These are phyloP conservation scores for Nylanderia fulva DNA, from an alignment of 1,140 invertebrate genomes.

Conservation along the genomic window DNA sequence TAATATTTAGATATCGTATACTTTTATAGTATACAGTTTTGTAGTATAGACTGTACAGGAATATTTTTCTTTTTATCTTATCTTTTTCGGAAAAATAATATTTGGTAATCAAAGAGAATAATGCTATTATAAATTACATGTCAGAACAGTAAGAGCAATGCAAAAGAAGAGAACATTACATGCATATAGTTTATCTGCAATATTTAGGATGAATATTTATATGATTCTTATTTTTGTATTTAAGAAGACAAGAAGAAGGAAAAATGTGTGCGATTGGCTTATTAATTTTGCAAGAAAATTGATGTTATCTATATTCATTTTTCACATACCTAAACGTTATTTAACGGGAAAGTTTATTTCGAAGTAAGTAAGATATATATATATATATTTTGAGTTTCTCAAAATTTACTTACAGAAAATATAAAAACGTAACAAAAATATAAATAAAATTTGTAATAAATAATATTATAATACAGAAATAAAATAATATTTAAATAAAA, in stretches of 20 bases:
- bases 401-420: slow-evolving; percentile 3
- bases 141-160: background rate
- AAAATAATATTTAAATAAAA: too few relatives aligned
- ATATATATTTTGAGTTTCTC: background rate
- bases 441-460: background rate
- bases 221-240: background rate
- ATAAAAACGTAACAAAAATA: background rate
- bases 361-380: background rate
- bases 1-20: background rate
- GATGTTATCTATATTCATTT: slow-evolving; percentile 8
- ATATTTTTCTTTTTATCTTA: background rate
- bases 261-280: background rate
- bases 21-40: too few relatives aligned
- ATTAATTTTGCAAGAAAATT: slow-evolving; percentile 49
- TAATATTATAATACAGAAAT: too few relatives aligned
- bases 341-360: slow-evolving; percentile 23
- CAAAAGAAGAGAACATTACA: slow-evolving; percentile 3
- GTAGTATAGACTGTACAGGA: too few relatives aligned
- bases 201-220: slow-evolving; percentile 22
- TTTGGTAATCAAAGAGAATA: background rate
- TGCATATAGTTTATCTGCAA: slow-evolving; percentile 14
- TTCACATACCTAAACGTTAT: background rate
- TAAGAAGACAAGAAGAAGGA: background rate
- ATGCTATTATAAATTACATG: slow-evolving; percentile 6
- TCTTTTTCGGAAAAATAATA: slow-evolving; percentile 8